Evolutionary conservation across 2,113 vertebrate genomes (phyloP).

Genomic region (Pluvialis apricaria): DNA sequence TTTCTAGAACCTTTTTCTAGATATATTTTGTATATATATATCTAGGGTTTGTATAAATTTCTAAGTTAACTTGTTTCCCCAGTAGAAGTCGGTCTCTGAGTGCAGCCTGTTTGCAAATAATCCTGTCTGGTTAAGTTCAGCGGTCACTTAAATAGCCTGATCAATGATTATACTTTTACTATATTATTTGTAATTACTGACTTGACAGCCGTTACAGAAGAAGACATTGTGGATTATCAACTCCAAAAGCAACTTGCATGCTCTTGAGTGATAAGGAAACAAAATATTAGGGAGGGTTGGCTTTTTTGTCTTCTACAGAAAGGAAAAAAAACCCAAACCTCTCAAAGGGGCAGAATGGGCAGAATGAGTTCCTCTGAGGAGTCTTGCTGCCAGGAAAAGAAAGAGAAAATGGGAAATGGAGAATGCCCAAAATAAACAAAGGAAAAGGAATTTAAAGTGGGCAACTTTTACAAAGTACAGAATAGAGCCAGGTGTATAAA

Average conservation of each 20-base stretch:
- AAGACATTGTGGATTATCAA: neutral
- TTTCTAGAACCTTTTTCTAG: neutral
- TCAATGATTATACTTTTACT: neutral
- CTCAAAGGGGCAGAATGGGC: neutral
- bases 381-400: neutral
- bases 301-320: neutral
- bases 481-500: neutral
- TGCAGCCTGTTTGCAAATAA: neutral
- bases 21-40: neutral
- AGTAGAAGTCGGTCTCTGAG: neutral
- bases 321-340: neutral
- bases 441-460: neutral
- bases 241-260: neutral
- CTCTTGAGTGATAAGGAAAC: slow-evolving; percentile 6
- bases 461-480: neutral
- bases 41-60: neutral
- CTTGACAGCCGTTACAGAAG: neutral
- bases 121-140: neutral
- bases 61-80: neutral
- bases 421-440: neutral
- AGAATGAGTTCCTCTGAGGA: neutral
- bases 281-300: neutral
- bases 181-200: neutral
- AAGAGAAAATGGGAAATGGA: neutral
- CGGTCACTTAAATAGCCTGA: neutral